Base-by-base conservation (phyloP, 2,888 invertebrate species). In the Aphidius colemani region DNA sequence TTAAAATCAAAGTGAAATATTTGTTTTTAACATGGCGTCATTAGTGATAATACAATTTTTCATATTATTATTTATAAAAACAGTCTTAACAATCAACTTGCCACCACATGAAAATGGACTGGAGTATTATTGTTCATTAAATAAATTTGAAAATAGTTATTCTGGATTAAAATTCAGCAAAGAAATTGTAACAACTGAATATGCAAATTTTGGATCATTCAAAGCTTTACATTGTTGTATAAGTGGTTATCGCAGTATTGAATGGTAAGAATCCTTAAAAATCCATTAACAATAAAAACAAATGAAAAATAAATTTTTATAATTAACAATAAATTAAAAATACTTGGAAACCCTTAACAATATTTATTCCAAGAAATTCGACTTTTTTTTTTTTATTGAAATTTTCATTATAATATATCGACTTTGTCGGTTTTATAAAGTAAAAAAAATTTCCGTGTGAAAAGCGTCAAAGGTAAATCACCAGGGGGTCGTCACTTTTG, bases 151-250 rank as follows among this genome's bases (percentile, higher is more conserved):
- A 57, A 85, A 84, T 64, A 86, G 88, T 74, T 83, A 85, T n/a
- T 84, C 86, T n/a, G 85, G 85, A 71, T 86, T 92, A 85, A 88
- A 89, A 77, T 90, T 91, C 81, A 90, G 89, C 66, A 91, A 91
- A 77, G 92, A 92, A 74, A 87, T 89, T 6, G 87, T 88, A 65
- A 84, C 86, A 9, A 83, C 83, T 69, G 91, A 92, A 74, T 92
- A 88, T 78, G 90, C 89, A 9, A 86, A 89, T 71, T 86, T 87
- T 65, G 87, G 88, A 64, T 86, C 87, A 67, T 90, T 91, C 84
- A 92, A 92, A 80, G 90, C 89, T 68, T 86, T 92, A 53, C 90
- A 91, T 78, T 92, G 92, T 82, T 92, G 92, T 78, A 88, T 90
- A 61, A 88, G 89, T 74, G 90, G 90, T 68, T 92, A 91, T 78